These are phyloP conservation scores for Acanthosoma haemorrhoidale DNA, from an alignment of 2,888 invertebrate species.

Conservation along the genomic window DNA sequence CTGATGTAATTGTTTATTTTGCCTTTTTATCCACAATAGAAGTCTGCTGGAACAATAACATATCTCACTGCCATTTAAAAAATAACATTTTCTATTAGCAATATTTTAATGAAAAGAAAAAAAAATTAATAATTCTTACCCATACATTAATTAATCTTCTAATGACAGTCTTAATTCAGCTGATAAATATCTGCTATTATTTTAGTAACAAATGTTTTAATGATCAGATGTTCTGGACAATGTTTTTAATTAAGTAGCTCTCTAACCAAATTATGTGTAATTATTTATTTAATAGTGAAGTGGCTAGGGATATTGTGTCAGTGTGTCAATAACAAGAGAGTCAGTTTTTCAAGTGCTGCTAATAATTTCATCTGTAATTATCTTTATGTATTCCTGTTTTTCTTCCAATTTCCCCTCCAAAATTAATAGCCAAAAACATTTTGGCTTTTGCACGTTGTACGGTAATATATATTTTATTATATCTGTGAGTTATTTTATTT, in stretches of 20 bases:
- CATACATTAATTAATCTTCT: no score
- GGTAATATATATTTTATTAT: not conserved
- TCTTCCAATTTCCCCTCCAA: not conserved
- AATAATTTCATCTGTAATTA: not conserved
- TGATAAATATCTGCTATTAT: not conserved
- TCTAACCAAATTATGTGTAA: not conserved
- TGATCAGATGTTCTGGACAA: slow-evolving; percentile 3
- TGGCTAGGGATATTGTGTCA: not conserved
- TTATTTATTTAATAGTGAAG: not conserved
- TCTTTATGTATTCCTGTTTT: not conserved
- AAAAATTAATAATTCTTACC: no score
- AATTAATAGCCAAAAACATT: not conserved
- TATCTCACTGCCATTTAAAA: no score
- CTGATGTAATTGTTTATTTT: no score
- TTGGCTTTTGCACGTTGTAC: not conserved
- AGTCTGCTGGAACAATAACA: no score
- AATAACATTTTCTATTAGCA: no score
- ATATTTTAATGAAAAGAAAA: no score
- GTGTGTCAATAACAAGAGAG: not conserved
- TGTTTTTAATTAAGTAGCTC: not conserved
- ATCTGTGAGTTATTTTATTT: no score
- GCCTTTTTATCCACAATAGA: no score
- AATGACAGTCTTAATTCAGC: no score
- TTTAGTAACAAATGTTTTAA: slow-evolving; percentile 17
- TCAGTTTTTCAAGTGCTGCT: not conserved